Percentiles rank a stretch among this genome's conserved stretches.
phyloP scores from a whole-genome alignment of 2,113 vertebrate species.

The Prinia subflava region DNA sequence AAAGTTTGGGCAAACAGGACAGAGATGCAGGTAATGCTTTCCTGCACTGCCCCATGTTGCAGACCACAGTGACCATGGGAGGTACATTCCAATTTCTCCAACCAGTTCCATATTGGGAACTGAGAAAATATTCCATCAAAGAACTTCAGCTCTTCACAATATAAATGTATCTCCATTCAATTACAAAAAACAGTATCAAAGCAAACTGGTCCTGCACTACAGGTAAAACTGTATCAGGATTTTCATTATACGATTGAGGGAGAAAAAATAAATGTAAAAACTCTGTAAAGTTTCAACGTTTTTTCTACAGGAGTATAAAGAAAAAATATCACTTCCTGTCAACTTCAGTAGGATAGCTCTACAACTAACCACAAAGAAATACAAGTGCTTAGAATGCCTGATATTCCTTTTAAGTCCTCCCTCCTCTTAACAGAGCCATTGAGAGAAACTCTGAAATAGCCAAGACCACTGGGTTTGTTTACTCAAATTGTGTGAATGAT shows the following conservation, averaged over 20 bases:
- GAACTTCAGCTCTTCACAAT: background rate
- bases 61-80: background rate
- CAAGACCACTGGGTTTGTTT: conserved; percentile 13
- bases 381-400: background rate
- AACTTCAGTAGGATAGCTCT: background rate
- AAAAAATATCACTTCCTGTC: background rate
- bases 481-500: conserved; percentile 37
- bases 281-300: background rate
- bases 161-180: background rate
- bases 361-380: background rate
- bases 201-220: background rate
- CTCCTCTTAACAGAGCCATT: background rate
- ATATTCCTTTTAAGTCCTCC: background rate
- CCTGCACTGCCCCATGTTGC: background rate
- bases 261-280: background rate
- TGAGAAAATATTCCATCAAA: background rate
- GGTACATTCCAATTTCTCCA: background rate
- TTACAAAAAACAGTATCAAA: background rate
- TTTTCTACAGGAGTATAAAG: background rate
- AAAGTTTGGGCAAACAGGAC: background rate
- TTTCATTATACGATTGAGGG: background rate
- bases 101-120: background rate
- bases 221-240: background rate
- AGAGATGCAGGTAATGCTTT: background rate
- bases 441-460: background rate